Conservation (phyloP, 2,888 invertebrate genomes). For the Julus scandinavius region DNA sequence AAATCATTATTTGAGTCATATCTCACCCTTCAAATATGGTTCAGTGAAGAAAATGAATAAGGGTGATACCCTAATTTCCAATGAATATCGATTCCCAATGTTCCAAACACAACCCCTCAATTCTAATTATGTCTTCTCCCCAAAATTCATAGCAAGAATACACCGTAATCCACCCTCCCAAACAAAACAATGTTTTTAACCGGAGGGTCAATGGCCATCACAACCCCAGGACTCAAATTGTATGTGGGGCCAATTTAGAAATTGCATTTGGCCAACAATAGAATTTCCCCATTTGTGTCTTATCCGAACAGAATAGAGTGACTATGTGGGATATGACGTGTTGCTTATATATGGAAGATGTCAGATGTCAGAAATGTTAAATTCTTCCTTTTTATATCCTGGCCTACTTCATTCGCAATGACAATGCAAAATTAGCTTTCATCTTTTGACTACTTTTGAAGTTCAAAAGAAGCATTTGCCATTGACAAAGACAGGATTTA, state of each 20-base stretch:
- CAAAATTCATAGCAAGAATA: not conserved
- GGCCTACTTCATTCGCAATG: not conserved
- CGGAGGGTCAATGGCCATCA: not conserved
- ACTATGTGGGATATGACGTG: not conserved
- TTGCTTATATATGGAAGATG: not conserved
- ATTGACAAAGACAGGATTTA: not conserved
- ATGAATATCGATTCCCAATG: slow-evolving; percentile 21
- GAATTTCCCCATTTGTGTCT: not conserved
- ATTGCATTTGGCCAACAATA: not conserved
- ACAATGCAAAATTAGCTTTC: not conserved
- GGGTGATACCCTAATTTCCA: slow-evolving; percentile 11
- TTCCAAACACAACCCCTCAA: not conserved
- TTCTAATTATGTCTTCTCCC: not conserved
- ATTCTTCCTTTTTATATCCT: not conserved
- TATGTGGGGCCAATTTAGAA: not conserved
- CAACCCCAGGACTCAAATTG: not conserved
- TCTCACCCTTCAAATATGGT: not conserved
- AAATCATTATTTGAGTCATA: slow-evolving; percentile 23
- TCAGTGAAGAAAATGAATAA: not conserved
- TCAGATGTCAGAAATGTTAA: not conserved
- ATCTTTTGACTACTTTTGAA: not conserved
- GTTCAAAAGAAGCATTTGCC: not conserved
- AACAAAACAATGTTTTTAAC: not conserved
- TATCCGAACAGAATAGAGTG: not conserved
- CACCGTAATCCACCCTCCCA: not conserved